These are phyloP conservation scores for Tipula vernalis DNA, from an alignment of 2,888 invertebrate genomes.

Conservation along the genomic window DNA sequence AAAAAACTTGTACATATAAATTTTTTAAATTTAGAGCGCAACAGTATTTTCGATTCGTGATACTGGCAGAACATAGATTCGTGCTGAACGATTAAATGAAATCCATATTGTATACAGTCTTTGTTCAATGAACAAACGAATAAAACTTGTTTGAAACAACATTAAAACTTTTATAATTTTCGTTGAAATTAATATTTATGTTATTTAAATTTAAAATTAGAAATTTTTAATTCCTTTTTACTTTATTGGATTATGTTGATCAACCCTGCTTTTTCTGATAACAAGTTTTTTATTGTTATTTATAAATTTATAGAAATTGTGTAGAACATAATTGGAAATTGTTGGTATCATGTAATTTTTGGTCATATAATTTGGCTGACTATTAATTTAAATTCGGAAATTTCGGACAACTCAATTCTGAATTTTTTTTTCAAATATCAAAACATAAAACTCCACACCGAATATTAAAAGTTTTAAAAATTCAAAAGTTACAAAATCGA, in stretches of 20 bases:
- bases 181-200: not conserved
- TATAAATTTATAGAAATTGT: not conserved
- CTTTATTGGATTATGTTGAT: not conserved
- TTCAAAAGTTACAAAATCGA: no score
- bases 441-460: no score
- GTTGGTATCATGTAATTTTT: no score
- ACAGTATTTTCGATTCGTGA: not conserved
- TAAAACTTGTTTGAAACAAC: not conserved
- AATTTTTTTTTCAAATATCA: no score
- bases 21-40: not conserved
- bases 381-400: not conserved
- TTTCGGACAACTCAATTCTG: no score
- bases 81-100: not conserved
- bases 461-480: no score
- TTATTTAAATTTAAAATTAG: slow-evolving; percentile 4
- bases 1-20: not conserved
- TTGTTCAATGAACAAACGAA: not conserved
- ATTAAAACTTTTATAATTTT: slow-evolving; percentile 4
- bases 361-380: not conserved
- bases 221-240: not conserved
- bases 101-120: not conserved
- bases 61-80: not conserved
- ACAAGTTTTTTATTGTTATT: not conserved
- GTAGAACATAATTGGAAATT: no score
- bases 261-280: not conserved